phyloP scores from a whole-genome alignment of 2,888 invertebrate species.

The Linnaemya tessellans region DNA sequence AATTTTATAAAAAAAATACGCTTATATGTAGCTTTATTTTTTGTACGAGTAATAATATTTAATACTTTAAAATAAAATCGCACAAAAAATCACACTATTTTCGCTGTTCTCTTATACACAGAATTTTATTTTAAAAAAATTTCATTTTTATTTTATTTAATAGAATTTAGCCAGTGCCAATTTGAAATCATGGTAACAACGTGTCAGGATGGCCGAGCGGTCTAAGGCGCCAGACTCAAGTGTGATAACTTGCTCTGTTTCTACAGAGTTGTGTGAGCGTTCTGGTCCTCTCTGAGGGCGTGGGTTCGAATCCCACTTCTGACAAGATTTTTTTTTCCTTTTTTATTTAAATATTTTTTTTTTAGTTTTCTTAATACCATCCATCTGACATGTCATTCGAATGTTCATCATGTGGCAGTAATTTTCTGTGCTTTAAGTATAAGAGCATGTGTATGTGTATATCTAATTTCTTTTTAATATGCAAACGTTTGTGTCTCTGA shows the following conservation, averaged over 20 bases:
- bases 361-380: not conserved
- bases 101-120: too few relatives aligned
- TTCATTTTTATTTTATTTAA: not conserved
- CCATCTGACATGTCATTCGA: conserved; percentile 24
- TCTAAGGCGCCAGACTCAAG: conserved; percentile 79
- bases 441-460: conserved; percentile 6
- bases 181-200: not conserved
- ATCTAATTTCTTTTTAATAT: conserved; percentile 8
- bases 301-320: conserved; percentile 79
- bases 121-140: too few relatives aligned
- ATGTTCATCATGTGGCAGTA: conserved; percentile 1
- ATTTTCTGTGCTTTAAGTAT: not conserved
- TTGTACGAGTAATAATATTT: too few relatives aligned
- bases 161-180: not conserved
- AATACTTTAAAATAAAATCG: too few relatives aligned
- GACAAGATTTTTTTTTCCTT: conserved; percentile 76
- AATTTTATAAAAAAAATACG: too few relatives aligned
- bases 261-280: conserved; percentile 75
- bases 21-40: too few relatives aligned
- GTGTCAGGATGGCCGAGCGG: conserved; percentile 77
- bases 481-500: conserved; percentile 13
- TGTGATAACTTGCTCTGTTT: conserved; percentile 75
- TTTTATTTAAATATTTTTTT: conserved; percentile 34
- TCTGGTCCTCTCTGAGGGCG: conserved; percentile 83
- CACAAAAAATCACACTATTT: too few relatives aligned